phyloP scores from a whole-genome alignment of 2,113 vertebrate species.

The Spermophilus dauricus region DNA sequence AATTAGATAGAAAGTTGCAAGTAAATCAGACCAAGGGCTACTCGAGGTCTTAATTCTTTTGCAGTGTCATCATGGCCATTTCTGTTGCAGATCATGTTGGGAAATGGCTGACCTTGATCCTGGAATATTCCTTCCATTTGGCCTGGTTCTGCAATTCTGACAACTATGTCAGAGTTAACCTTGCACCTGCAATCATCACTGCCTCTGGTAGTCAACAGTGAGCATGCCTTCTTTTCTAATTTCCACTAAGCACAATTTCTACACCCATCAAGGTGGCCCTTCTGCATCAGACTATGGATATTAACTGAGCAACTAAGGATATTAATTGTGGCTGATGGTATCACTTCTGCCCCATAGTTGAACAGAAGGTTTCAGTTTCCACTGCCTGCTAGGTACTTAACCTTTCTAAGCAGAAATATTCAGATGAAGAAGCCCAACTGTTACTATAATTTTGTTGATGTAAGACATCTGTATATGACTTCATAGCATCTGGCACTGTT shows the following conservation, averaged over 20 bases:
- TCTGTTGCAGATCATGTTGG: background rate
- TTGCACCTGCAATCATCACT: slow-evolving; percentile 11
- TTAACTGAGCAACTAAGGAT: background rate
- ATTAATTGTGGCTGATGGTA: background rate
- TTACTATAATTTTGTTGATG: slow-evolving; percentile 65
- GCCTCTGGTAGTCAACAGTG: background rate
- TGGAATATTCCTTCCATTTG: background rate
- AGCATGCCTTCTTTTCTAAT: background rate
- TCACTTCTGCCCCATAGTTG: background rate
- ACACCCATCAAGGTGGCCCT: background rate
- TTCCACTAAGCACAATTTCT: background rate
- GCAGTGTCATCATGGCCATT: background rate
- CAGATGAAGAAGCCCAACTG: slow-evolving; percentile 72
- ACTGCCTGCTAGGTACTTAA: slow-evolving; percentile 61
- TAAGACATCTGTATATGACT: slow-evolving; percentile 61
- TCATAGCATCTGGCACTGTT: slow-evolving; percentile 60
- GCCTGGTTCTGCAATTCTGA: background rate
- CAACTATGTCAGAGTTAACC: background rate
- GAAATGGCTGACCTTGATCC: slow-evolving; percentile 13
- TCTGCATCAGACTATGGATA: background rate
- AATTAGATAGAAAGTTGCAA: slow-evolving; percentile 51
- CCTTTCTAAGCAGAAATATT: slow-evolving; percentile 62
- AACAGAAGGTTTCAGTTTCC: slow-evolving; percentile 69
- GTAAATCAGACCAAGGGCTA: background rate
- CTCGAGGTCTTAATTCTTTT: background rate